phyloP scores from a whole-genome alignment of 2,797 vertebrate genomes.

The Danio kyathit region DNA sequence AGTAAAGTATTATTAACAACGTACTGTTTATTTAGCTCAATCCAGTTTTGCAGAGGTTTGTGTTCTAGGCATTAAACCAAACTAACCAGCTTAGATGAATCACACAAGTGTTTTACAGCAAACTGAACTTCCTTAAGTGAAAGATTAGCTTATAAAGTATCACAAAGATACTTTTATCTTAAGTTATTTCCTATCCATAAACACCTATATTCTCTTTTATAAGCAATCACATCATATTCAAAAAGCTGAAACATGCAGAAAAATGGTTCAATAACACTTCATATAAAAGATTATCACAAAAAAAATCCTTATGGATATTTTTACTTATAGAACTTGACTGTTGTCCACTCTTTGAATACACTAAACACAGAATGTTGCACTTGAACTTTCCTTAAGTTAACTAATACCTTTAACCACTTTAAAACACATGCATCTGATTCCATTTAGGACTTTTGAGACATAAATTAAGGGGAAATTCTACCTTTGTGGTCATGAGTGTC shows the following conservation, averaged over 20 bases:
- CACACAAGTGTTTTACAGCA: background rate
- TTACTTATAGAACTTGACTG: background rate
- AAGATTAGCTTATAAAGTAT: background rate
- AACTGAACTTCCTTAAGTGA: background rate
- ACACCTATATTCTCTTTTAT: background rate
- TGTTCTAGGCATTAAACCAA: background rate
- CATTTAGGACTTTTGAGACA: background rate
- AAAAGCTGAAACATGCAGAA: background rate
- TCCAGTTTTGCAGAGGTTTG: background rate
- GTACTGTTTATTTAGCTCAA: background rate
- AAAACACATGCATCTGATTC: background rate
- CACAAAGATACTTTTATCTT: too few relatives aligned
- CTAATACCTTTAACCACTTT: too few relatives aligned
- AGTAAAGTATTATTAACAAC: background rate
- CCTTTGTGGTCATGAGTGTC: conserved; percentile 87
- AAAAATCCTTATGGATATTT: background rate
- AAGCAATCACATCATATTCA: background rate
- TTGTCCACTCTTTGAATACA: background rate
- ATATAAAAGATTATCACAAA: background rate
- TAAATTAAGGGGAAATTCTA: conserved; percentile 66
- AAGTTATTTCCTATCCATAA: background rate
- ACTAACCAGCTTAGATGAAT: background rate
- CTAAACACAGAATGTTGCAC: too few relatives aligned
- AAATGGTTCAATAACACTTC: background rate
- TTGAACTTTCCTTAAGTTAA: too few relatives aligned